A percentile compares a stretch with the other conserved stretches of the same genome.
phyloP scores from a whole-genome alignment of 2,113 vertebrate genomes.

The Tichodroma muraria region DNA sequence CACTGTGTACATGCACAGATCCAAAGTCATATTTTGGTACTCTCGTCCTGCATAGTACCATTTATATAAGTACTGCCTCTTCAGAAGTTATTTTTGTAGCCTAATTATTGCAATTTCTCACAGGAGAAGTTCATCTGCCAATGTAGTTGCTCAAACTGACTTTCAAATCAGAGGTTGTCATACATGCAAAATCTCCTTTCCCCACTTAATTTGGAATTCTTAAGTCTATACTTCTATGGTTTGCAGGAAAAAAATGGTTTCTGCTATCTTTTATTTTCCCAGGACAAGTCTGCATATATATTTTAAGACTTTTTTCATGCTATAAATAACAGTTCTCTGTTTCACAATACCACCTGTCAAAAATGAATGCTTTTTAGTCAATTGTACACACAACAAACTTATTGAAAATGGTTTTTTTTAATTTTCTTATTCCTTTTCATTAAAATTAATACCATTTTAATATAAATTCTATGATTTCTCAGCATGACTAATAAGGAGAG shows the following conservation, averaged over 20 bases:
- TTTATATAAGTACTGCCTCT: not conserved
- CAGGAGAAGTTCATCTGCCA: slow-evolving; percentile 4
- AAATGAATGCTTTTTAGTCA: not conserved
- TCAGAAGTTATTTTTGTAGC: slow-evolving; percentile 18
- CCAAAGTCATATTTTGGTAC: not conserved
- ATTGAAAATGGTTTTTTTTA: fast-evolving
- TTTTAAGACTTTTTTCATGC: not conserved
- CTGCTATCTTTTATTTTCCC: not conserved
- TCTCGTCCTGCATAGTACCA: not conserved
- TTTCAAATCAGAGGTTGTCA: slow-evolving; percentile 6
- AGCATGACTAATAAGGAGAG: not conserved
- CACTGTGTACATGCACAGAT: not conserved
- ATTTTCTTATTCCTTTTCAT: not conserved
- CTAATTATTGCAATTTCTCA: slow-evolving; percentile 29
- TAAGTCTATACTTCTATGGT: not conserved
- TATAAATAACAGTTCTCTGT: not conserved
- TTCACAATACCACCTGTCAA: not conserved
- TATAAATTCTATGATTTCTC: not conserved
- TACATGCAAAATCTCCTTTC: not conserved
- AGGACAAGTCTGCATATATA: not conserved
- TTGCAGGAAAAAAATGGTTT: not conserved
- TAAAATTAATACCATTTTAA: not conserved
- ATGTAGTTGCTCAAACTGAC: not conserved
- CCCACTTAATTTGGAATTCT: not conserved
- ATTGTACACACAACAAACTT: not conserved